These are phyloP conservation scores for Nymphalis urticae DNA, from an alignment of 2,888 invertebrate species.

Conservation along the genomic window DNA sequence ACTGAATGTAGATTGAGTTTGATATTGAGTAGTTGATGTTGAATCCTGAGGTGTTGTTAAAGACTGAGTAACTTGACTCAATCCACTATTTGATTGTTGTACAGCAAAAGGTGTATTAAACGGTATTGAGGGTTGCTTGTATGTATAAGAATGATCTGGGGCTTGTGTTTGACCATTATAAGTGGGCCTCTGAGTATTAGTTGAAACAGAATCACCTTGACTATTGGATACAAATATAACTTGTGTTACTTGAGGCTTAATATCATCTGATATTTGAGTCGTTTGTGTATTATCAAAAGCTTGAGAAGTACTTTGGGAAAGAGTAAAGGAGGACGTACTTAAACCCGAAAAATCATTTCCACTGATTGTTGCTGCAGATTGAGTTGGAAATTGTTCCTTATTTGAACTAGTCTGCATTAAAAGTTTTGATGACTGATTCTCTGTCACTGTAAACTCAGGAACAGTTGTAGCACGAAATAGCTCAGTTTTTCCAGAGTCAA, in stretches of 20 bases:
- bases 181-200: constrained; percentile 46
- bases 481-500: not conserved
- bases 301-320: not conserved
- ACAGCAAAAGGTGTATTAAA: constrained; percentile 46
- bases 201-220: constrained; percentile 39
- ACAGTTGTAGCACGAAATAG: not conserved
- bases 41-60: constrained; percentile 30
- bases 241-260: constrained; percentile 9
- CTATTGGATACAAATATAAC: constrained; percentile 23
- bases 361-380: constrained; percentile 6
- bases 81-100: constrained; percentile 43
- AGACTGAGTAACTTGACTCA: constrained; percentile 43
- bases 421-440: not conserved
- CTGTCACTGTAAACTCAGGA: not conserved
- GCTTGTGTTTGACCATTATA: constrained; percentile 47
- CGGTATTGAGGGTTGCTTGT: constrained; percentile 58
- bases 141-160: constrained; percentile 58
- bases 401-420: not conserved
- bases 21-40: constrained; percentile 22
- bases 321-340: not conserved
- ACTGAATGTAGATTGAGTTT: constrained; percentile 19
- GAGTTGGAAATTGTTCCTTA: not conserved
- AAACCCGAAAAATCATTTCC: constrained; percentile 1
- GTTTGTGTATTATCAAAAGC: not conserved
- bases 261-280: constrained; percentile 5